Base-by-base conservation (phyloP, 2,888 invertebrate genomes). In the Pardosa pseudoannulata region DNA sequence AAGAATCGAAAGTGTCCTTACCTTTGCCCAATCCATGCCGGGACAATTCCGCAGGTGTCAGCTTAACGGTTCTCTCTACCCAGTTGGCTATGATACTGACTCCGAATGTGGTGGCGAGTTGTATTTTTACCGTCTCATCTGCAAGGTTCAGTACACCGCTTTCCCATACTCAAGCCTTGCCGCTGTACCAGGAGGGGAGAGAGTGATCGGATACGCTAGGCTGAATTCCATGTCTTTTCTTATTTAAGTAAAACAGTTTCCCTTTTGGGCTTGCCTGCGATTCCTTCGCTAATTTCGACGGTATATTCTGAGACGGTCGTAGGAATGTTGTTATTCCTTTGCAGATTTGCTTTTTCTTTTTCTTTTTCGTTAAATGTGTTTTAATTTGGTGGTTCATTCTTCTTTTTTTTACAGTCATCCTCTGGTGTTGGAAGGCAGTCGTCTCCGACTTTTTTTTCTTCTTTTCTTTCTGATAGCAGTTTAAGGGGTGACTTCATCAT, bases 121-220 rank as follows among this genome's bases (percentile, higher is more conserved):
- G 32, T 67, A 67, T 67, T 32, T 67, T 67, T 67, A 67, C 67
- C 9, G 19, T 32, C 27, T 32, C 27, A 70, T 32, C 62, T 56
- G 41, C 41, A 81, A 56, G 81, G 70, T 81, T 81, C 75, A 81
- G 36, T 81, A 56, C 74, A 68, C 74, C 56, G 65, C 74, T 39
- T 73, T 56, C 70, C 28, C 36, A 70, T 56, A 23, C 13, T 23
- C 5, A 23, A 3, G 16, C 16, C 46, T 16, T 46, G 46, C 16
- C 1, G 23, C 56, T 56, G 56, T 23, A 56, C 56, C 56, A 56
- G 19, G 56, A 19, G 23, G 56, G 16, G 56, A 56, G 5, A 23
- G 19, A 56, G 56, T n/a, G 19, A 23, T 56, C 23, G 23, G 56
- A 56, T 56, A 56, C 23, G 56, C 56, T 56, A 1, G 23, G 56